Evolutionary conservation across 2,888 invertebrate genomes (phyloP).

Genomic region (Ferrisia virgata): DNA sequence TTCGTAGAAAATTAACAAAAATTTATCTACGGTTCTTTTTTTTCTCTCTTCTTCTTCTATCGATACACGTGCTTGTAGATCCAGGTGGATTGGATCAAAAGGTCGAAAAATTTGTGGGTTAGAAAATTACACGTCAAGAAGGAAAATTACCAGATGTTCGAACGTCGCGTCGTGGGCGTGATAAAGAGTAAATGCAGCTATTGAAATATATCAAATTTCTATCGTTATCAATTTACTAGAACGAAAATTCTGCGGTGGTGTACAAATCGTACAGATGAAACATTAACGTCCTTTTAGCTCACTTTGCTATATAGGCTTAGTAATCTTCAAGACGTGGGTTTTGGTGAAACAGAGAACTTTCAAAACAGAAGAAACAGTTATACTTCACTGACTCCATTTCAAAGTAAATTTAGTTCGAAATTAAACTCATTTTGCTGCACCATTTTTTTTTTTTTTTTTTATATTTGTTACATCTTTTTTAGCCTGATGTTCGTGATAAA

Average conservation of each 20-base stretch:
- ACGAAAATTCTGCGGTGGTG: neutral
- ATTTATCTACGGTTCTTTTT: neutral
- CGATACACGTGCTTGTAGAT: too few species aligned
- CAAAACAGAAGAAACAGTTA: too few species aligned
- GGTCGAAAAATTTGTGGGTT: neutral
- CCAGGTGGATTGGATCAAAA: neutral
- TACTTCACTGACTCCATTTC: too few species aligned
- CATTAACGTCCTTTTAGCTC: neutral
- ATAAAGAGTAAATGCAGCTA: neutral
- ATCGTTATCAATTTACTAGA: neutral
- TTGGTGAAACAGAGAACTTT: too few species aligned
- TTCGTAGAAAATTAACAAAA: neutral
- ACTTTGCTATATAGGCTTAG: too few species aligned
- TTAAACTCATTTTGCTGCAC: too few species aligned
- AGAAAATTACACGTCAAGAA: neutral
- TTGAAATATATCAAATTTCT: neutral
- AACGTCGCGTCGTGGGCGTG: neutral
- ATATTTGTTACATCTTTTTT: too few species aligned
- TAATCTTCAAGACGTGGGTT: neutral
- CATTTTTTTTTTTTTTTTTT: too few species aligned
- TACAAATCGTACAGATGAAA: neutral
- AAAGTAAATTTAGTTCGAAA: too few species aligned
- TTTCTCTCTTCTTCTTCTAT: too few species aligned
- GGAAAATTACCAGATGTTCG: neutral
- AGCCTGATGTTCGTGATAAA: too few species aligned